phyloP scores from a whole-genome alignment of 92 coral and sea anemone species.

The Bergia sp. region DNA sequence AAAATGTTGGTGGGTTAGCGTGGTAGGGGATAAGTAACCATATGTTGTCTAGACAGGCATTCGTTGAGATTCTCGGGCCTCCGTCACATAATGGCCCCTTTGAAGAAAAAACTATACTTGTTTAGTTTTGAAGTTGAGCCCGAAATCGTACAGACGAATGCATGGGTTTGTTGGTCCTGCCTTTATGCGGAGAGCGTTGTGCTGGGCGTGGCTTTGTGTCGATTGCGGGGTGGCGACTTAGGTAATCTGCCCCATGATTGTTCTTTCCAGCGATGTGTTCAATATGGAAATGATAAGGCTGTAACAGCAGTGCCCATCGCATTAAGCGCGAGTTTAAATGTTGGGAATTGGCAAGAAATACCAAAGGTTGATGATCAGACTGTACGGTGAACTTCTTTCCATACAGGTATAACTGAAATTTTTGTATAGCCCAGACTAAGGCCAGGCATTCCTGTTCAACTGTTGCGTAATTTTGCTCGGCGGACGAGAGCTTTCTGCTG shows the following conservation, averaged over 20 bases:
- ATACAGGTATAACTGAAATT: conserved; percentile 32
- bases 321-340: not conserved
- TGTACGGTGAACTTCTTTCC: conserved; percentile 56
- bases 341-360: conserved; percentile 30
- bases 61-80: no score
- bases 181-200: not conserved
- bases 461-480: conserved; percentile 47
- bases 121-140: not conserved
- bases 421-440: conserved; percentile 59
- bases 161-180: not conserved
- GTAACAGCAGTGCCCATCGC: not conserved
- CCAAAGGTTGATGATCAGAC: conserved; percentile 66
- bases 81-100: not conserved
- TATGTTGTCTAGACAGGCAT: no score
- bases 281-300: not conserved
- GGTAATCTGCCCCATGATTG: not conserved
- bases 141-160: not conserved
- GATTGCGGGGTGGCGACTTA: not conserved
- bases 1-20: no score
- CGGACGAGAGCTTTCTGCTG: conserved; percentile 52
- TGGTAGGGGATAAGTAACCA: no score
- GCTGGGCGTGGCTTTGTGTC: not conserved
- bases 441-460: conserved; percentile 62
- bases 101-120: not conserved
- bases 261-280: not conserved